A percentile compares a stretch with the other conserved stretches of the same genome.
These are phyloP conservation scores for Pangasius mekongensis DNA, from an alignment of 2,797 vertebrate genomes.

Conservation along the genomic window DNA sequence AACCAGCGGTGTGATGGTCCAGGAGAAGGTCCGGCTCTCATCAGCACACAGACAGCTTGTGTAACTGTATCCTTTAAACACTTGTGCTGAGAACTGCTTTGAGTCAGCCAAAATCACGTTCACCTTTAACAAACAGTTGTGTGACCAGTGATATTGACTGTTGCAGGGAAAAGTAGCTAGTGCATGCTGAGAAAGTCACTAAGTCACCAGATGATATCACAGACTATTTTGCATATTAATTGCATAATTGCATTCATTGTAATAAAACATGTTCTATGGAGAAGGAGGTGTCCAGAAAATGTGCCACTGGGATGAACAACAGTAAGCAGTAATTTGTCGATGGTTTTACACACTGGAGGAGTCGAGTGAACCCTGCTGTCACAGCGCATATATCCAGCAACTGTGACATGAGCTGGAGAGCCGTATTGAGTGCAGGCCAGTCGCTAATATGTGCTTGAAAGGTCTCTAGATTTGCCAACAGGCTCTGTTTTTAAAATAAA, in stretches of 20 bases:
- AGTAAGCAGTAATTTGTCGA: not conserved
- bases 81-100: constrained; percentile 64
- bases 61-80: constrained; percentile 69
- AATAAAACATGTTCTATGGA: not conserved
- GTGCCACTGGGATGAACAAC: not conserved
- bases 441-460: not conserved
- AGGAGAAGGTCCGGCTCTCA: constrained; percentile 78
- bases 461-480: not conserved
- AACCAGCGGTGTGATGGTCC: constrained; percentile 75
- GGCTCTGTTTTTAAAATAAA: not conserved
- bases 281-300: not conserved
- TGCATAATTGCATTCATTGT: not conserved
- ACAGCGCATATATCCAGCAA: not conserved
- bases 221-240: not conserved
- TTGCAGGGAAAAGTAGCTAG: no score
- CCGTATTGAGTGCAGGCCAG: not conserved
- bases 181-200: no score
- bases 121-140: constrained; percentile 70
- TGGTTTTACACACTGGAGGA: not conserved
- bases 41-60: constrained; percentile 78
- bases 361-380: not conserved
- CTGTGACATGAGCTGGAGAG: not conserved
- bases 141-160: no score
- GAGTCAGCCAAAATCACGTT: constrained; percentile 67
- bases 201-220: not conserved